Conservation (phyloP, 2,797 vertebrate genomes). For the Bradypodion ventrale region DNA sequence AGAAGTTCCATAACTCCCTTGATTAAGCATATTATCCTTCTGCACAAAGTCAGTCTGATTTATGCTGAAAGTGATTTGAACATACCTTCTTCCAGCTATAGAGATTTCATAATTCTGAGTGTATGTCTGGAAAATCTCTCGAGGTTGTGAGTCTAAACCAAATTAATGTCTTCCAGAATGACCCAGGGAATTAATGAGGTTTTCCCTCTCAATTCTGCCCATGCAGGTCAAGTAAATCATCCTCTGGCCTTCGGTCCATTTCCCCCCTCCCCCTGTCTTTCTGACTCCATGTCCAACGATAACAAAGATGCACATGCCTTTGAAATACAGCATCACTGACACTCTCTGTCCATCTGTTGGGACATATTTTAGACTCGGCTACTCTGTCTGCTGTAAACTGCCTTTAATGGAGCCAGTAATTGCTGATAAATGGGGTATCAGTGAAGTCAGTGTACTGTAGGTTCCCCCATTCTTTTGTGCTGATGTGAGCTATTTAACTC, state of each 20-base stretch:
- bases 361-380: slow-evolving; percentile 86
- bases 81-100: slow-evolving; percentile 86
- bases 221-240: slow-evolving; percentile 97
- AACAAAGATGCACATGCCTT: slow-evolving; percentile 87
- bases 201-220: slow-evolving; percentile 88
- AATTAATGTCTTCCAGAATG: slow-evolving; percentile 95
- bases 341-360: slow-evolving; percentile 87
- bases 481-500: slow-evolving; percentile 79
- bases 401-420: slow-evolving; percentile 90
- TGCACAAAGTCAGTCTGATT: slow-evolving; percentile 89
- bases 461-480: slow-evolving; percentile 85
- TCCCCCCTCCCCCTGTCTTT: slow-evolving; percentile 76
- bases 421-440: slow-evolving; percentile 91
- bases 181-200: slow-evolving; percentile 98
- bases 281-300: slow-evolving; percentile 86
- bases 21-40: slow-evolving; percentile 89
- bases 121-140: slow-evolving; percentile 96
- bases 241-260: slow-evolving; percentile 81
- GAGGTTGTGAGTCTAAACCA: slow-evolving; percentile 89
- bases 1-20: slow-evolving; percentile 90
- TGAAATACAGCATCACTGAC: slow-evolving; percentile 92
- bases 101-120: slow-evolving; percentile 96
- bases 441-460: slow-evolving; percentile 83
- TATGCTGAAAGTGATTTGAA: slow-evolving; percentile 88
- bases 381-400: slow-evolving; percentile 84